phyloP scores from a whole-genome alignment of 2,797 vertebrate species.

The Smutsia temminckii region DNA sequence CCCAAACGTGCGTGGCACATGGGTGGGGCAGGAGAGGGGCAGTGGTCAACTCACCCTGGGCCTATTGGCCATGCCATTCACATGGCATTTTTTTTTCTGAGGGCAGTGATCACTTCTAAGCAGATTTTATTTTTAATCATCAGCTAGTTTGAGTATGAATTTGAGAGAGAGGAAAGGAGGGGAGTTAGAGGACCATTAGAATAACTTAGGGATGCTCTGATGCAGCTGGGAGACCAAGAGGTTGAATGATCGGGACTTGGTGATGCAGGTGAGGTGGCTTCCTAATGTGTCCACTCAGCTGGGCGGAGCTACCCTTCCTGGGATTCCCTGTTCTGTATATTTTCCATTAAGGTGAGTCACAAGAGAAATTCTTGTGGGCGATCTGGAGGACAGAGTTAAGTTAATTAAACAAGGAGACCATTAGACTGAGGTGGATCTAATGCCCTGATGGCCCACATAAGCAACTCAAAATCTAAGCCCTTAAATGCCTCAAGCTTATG shows the following conservation, averaged over 20 bases:
- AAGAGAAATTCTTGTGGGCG: no score
- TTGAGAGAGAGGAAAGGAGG: neutral
- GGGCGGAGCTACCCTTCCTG: neutral
- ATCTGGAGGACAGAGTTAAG: neutral
- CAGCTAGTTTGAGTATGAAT: neutral
- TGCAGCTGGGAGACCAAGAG: neutral
- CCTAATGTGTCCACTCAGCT: neutral
- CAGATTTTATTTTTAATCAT: neutral
- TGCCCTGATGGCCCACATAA: neutral
- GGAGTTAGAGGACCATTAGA: neutral
- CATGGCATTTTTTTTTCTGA: neutral
- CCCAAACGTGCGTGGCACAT: neutral
- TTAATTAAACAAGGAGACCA: neutral
- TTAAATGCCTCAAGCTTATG: neutral
- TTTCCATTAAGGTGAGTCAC: neutral
- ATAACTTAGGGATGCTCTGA: no score
- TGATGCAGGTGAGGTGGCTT: neutral
- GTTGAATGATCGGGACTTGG: no score
- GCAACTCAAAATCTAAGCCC: neutral
- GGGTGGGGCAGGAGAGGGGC: neutral
- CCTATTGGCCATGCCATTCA: fast-evolving
- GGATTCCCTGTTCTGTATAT: neutral
- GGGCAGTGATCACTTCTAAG: neutral
- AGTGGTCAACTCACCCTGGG: neutral
- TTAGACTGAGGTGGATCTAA: neutral